Base-by-base conservation (phyloP, 1,140 invertebrate species). In the honey bee (Apis mellifera) region DNA sequence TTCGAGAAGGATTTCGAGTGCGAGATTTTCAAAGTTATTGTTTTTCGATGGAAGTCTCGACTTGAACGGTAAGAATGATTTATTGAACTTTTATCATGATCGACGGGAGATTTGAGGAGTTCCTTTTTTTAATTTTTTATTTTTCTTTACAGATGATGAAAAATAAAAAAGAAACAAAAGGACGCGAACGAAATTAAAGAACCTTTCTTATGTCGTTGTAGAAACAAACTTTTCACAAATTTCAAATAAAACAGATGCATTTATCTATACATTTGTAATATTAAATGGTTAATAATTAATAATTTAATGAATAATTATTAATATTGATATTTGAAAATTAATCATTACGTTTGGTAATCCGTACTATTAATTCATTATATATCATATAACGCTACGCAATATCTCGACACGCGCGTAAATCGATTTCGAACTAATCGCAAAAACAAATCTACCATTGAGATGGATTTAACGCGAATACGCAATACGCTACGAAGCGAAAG, bases 61-160 rank as follows among this genome's bases (percentile, higher is more conserved):
- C 15, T 69, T 48, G 19, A 48, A 13, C 42, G 42, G 42, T 0
- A 7, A 2, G 64, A 26, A 66, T 66, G 65, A 68, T 68, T 68
- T 68, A 68, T 68, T 8, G 65, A 68, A 68, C n/a, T 9, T 68
- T 48, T 68, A 68, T 68, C 12, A 42, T 13, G 65, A 68, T n/a
- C 48, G 65, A 68, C 65, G 21, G 19, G 62, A 8, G 62, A 64
- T 64, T 64, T 13, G 26, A 19, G 62, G 9, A 26, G 17, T 32
- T 9, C 15, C 32, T 32, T 15, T 60, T 23, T n/a, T 60, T n/a
- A 2, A 8, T 23, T 2, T 62, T 62, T 15, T 13, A 13, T n/a
- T 59, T 59, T 59, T n/a, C 59, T 64, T 64, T 32, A 13, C 17
- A 64, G 23, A 23, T 64, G 2, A 32, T 32, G 2, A 32, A 1